A percentile compares a stretch with the other conserved stretches of the same genome.
These are phyloP conservation scores for Drosophila suzukii DNA, from an alignment of 1,140 invertebrate species.

Conservation along the genomic window DNA sequence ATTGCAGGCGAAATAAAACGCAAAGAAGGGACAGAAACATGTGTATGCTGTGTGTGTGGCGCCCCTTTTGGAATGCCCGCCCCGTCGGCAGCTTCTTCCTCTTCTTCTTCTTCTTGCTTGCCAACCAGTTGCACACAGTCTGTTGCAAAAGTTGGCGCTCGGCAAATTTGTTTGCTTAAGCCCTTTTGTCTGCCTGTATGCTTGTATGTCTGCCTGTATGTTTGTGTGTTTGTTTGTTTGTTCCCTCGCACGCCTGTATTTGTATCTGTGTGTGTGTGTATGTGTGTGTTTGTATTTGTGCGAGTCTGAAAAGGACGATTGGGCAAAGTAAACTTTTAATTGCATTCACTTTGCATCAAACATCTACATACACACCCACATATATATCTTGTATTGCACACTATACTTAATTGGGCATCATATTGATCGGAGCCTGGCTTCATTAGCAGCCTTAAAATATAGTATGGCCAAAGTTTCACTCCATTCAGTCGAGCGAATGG, in stretches of 20 bases:
- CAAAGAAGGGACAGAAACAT: slow-evolving; percentile 35
- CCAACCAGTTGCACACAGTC: slow-evolving; percentile 52
- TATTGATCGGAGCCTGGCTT: slow-evolving; percentile 28
- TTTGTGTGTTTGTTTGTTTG: slow-evolving; percentile 17
- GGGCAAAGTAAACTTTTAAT: slow-evolving; percentile 57
- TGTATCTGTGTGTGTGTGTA: background rate
- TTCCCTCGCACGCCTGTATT: slow-evolving; percentile 1
- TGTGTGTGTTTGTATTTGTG: slow-evolving; percentile 10
- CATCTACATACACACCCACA: background rate
- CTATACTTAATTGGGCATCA: slow-evolving; percentile 32
- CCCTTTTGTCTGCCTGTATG: slow-evolving; percentile 17
- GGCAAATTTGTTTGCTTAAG: slow-evolving; percentile 50
- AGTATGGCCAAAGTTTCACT: slow-evolving; percentile 16
- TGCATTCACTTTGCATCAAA: slow-evolving; percentile 56
- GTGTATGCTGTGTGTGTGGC: slow-evolving; percentile 36
- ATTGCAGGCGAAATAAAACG: slow-evolving; percentile 56
- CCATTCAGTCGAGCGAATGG: background rate
- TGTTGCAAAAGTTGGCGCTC: slow-evolving; percentile 64
- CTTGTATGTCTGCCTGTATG: background rate
- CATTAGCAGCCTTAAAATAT: slow-evolving; percentile 15
- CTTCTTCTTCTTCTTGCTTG: slow-evolving; percentile 16
- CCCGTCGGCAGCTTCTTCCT: background rate
- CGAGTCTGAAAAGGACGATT: slow-evolving; percentile 39
- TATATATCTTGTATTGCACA: slow-evolving; percentile 8
- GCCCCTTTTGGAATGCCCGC: background rate